Evolutionary conservation across 2,113 vertebrate genomes (phyloP), one percentile per base, ranked within the genome.

Genomic region (Pipa parva): DNA sequence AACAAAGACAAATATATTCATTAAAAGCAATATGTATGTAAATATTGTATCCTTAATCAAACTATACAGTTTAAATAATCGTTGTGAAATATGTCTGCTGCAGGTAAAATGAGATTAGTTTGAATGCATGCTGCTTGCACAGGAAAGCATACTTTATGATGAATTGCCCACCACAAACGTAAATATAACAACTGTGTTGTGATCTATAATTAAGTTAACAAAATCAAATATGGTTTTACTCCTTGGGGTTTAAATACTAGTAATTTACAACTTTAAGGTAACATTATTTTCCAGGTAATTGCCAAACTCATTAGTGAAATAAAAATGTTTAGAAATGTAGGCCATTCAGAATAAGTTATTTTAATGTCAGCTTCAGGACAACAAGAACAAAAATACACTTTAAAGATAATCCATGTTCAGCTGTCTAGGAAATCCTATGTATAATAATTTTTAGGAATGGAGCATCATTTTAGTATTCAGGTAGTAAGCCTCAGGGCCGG

Each of bases 11-110:
- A 39, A 67, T 67, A 28, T 48, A 15, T 59, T 67, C 46, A 31
- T 67, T 59, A 33, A 33, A 33, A 59, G 63, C 45, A 67, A 67
- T 67, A 59, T 59, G 64, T 67, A 67, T 67, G 64, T 59, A 67
- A 67, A 67, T 67, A 59, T 48, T 24, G 12, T 49, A 45, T 50
- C 29, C 42, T 67, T 67, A 58, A 59, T 67, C 63, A 49, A 36
- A 58, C 20, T 66, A 25, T 49, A 25, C 42, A 59, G 55, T 59
- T 67, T 67, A 67, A 67, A 59, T 49, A 59, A 67, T 67, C 10
- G 18, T 17, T 33, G 2, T 50, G 42, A 67, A 67, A 59, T 67
- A 67, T 65, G 55, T n/a, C 24, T 58, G 33, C 22, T 27, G 52
- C 55, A 50, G 24, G 52, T 46, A 57, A 63, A 65, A 65, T 57